Percentiles rank a stretch among this genome's conserved stretches.
phyloP scores from a whole-genome alignment of 2,888 invertebrate genomes.

The Subacronicta megacephala region DNA sequence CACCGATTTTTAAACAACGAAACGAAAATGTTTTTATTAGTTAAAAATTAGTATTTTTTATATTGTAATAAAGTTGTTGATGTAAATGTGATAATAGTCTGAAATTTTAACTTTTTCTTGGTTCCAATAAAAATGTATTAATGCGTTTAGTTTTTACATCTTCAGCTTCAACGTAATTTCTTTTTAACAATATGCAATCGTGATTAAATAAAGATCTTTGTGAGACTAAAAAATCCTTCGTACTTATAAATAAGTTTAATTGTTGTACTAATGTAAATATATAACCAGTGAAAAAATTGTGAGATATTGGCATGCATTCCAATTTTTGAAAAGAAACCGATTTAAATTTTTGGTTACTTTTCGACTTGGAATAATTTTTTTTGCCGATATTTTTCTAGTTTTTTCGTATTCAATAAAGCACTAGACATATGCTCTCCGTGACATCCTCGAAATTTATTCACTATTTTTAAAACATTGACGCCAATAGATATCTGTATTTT shows the following conservation, averaged over 20 bases:
- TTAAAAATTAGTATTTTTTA: slow-evolving; percentile 38
- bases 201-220: slow-evolving; percentile 35
- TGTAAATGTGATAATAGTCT: slow-evolving; percentile 68
- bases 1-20: slow-evolving; percentile 67
- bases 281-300: slow-evolving; percentile 45
- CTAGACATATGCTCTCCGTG: slow-evolving; percentile 39
- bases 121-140: slow-evolving; percentile 4
- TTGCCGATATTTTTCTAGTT: slow-evolving; percentile 35
- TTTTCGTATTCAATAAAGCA: slow-evolving; percentile 40
- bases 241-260: slow-evolving; percentile 57
- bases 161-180: slow-evolving; percentile 22
- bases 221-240: slow-evolving; percentile 55
- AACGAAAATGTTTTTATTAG: slow-evolving; percentile 53
- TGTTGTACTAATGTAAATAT: slow-evolving; percentile 74
- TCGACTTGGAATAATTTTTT: slow-evolving; percentile 10
- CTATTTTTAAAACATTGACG: slow-evolving; percentile 5
- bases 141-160: slow-evolving; percentile 5
- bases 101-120: slow-evolving; percentile 30
- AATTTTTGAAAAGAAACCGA: slow-evolving; percentile 3
- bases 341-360: slow-evolving; percentile 4
- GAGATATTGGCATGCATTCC: slow-evolving; percentile 36
- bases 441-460: slow-evolving; percentile 32
- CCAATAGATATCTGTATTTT: neutral
- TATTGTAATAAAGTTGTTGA: slow-evolving; percentile 56
- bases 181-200: slow-evolving; percentile 35